Base-by-base conservation (phyloP, 2,797 vertebrate species). In the Xyrichtys novacula region DNA sequence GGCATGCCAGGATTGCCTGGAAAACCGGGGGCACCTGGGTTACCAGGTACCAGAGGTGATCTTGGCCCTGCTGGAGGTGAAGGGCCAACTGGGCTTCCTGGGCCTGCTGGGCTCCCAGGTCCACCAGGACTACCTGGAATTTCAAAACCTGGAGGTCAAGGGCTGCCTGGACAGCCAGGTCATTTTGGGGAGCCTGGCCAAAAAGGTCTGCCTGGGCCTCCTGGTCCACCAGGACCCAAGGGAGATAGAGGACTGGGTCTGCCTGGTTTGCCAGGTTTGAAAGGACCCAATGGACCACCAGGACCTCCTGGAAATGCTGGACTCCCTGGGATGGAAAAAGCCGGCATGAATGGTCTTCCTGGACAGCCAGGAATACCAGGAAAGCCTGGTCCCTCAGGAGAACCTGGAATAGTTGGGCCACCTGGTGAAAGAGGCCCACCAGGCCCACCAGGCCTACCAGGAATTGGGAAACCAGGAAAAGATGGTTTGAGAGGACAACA, bases 1-100 rank as follows among this genome's bases (percentile, higher is more conserved):
- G 98, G 98, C 65, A 95, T 98, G 93, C 96, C 97, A 17, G 98
- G 98, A 77, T 92, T 98, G 87, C 96, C 97, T 15, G 98, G 98
- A 76, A 98, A 98, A 89, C 95, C 96, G 0, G 98, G 98, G 68
- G 93, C 88, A 68, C 94, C 94, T 68, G 98, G 98, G 65, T 90
- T 95, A 59, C 93, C 92, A 0, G 98, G 98, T n/a, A 29, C 85
- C 88, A 2, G 95, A 86, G 98, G 98, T 14, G 96, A 97, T 64
- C 84, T 95, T 38, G 98, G 98, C 61, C 95, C 93, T 0, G 89
- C 88, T 78, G 97, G 97, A 31, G 95, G 93, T 56, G 80, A 92
- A 0, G 97, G 98, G 54, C 93, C 92, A 31, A 95, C 91, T 88
- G 98, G 98, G 57, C 94, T 96, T 73, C 93, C 95, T 0, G 98